Base-by-base conservation (phyloP, 1,140 invertebrate genomes). In the Polypedilum pembai region DNA sequence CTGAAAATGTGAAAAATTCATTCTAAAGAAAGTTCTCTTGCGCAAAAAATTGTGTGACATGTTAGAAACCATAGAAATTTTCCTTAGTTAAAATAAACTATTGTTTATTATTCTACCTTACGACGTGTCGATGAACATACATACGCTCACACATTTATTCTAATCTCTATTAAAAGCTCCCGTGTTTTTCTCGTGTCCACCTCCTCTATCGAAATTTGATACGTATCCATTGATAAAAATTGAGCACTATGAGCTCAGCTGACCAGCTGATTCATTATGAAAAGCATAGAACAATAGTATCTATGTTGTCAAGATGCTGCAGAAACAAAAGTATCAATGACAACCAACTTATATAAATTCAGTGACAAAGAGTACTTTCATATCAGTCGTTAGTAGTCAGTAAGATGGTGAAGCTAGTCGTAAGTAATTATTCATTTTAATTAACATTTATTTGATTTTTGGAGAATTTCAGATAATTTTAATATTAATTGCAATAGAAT, bases 31-130 rank as follows among this genome's bases (percentile, higher is more conserved):
- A 33, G 24, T 33, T 33, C 24, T 56, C 45, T 56, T 56, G 45
- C 45, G 45, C 45, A 56, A 56, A 56, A 45, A 45, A 56, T n/a
- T n/a, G 45, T n/a, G 3, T 56, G 45, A 56, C 45, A 56, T 56
- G 45, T 56, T 4, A 56, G 45, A 56, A 56, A 15, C 45, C 45
- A n/a, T 56, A 56, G n/a, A 56, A 56, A 56, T 56, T 56, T 56
- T 56, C 45, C 15, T 56, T n/a, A 12, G 3, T 56, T 4, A 56
- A 56, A n/a, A 56, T n/a, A 56, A 56, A 56, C 12, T n/a, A 56
- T 56, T 56, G 24, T 56, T 56, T n/a, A 12, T 15, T 56, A 12
- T 15, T 56, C 45, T 12, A 56, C 45, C n/a, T 56, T 56, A n/a
- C n/a, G 15, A 56, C 45, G 12, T n/a, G 45, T 33, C 1, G 1